Percentiles rank a stretch among this genome's conserved stretches.
Conservation (phyloP, 2,888 invertebrate genomes). For the Anarsia innoxiella region DNA sequence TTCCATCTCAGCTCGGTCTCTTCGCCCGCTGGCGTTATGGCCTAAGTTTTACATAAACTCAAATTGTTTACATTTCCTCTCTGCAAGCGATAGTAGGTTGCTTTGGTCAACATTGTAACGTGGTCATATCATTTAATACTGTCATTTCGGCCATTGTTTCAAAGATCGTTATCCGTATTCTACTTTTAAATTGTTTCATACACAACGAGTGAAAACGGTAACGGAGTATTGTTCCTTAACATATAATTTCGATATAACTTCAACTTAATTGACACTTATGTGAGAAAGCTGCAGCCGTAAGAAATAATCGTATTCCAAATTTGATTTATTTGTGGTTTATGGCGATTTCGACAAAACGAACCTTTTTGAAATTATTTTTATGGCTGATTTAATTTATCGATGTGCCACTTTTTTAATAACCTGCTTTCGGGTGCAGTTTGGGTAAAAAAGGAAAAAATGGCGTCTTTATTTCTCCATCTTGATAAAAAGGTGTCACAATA, state of each 20-base stretch:
- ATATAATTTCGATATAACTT: constrained; percentile 22
- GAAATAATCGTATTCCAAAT: constrained; percentile 11
- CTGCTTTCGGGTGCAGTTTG: too few relatives aligned
- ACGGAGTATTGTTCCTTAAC: constrained; percentile 30
- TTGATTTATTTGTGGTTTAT: constrained; percentile 10
- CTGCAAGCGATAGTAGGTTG: too few relatives aligned
- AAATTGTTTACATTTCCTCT: too few relatives aligned
- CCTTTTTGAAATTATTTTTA: background rate
- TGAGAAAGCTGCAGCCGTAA: constrained; percentile 22
- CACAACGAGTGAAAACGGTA: constrained; percentile 15
- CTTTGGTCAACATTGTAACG: background rate
- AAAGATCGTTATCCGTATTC: constrained; percentile 34
- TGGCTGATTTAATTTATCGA: background rate
- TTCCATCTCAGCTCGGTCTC: too few relatives aligned
- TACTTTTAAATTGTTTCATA: constrained; percentile 31
- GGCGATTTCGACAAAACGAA: constrained; percentile 6
- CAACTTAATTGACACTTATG: constrained; percentile 38
- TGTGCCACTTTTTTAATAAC: too few relatives aligned
- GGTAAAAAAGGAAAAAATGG: too few relatives aligned
- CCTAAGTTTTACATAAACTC: too few relatives aligned
- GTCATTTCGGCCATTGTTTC: constrained; percentile 25
- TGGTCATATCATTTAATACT: constrained; percentile 9
- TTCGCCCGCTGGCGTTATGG: too few relatives aligned
- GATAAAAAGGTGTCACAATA: too few relatives aligned
- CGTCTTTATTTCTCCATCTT: too few relatives aligned